phyloP scores from a whole-genome alignment of 2,888 invertebrate species.

The Pachydiplax longipennis region DNA sequence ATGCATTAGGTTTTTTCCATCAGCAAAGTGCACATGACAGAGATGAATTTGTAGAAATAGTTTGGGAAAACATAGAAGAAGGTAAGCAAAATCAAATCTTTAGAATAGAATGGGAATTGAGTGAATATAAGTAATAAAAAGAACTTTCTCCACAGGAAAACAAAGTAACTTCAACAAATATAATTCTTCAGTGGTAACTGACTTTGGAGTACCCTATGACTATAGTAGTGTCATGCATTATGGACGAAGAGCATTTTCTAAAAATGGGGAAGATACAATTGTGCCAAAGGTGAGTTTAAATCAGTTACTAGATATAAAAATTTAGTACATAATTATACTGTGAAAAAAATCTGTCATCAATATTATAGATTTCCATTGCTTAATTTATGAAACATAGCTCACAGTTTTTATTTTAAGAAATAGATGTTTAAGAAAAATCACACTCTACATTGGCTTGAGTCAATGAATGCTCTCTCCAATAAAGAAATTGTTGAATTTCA shows the following conservation, averaged over 20 bases:
- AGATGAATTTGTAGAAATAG: slow-evolving; percentile 76
- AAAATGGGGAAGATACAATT: slow-evolving; percentile 61
- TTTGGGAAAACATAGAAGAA: slow-evolving; percentile 73
- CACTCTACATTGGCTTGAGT: too few relatives aligned
- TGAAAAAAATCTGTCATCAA: too few relatives aligned
- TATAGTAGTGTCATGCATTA: slow-evolving; percentile 66
- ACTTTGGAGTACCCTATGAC: slow-evolving; percentile 62
- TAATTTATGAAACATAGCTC: too few relatives aligned
- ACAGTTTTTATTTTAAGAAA: too few relatives aligned
- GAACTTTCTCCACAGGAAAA: slow-evolving; percentile 56
- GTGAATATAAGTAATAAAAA: not conserved
- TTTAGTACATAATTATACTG: too few relatives aligned
- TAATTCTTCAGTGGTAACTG: slow-evolving; percentile 57
- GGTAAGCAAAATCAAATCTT: slow-evolving; percentile 59
- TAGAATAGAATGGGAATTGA: not conserved
- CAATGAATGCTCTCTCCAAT: too few relatives aligned
- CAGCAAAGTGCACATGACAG: slow-evolving; percentile 82
- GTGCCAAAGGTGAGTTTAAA: slow-evolving; percentile 57
- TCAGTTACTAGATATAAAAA: too few relatives aligned
- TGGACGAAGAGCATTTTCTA: slow-evolving; percentile 62
- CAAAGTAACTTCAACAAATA: slow-evolving; percentile 63
- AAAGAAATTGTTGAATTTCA: too few relatives aligned
- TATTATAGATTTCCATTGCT: too few relatives aligned
- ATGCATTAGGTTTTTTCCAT: slow-evolving; percentile 82
- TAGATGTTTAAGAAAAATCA: too few relatives aligned